Base-by-base conservation (phyloP, 2,888 invertebrate genomes). In the Crematogaster levior region DNA sequence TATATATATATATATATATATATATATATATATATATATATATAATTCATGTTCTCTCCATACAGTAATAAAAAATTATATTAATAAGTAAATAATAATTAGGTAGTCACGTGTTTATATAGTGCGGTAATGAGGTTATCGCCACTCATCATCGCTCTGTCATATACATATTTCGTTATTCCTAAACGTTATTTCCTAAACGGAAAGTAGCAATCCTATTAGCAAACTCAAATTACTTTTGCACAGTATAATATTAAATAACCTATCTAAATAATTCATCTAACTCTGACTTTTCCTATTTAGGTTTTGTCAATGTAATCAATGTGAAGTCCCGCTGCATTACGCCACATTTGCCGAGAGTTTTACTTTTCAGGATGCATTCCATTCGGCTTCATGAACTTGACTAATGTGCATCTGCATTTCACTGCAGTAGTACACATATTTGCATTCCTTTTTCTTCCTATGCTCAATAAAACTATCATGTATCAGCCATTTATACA, bases 331-430 rank as follows among this genome's bases (percentile, higher is more conserved):
- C 18, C 24, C 58, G 43, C 77, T 79, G 68, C 77, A 79, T 34
- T 68, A 56, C 68, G 56, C 56, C 68, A 58, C 56, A 37, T 34
- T 65, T 58, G 48, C 51, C 15, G 51, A 75, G 40, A 68, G 72
- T 86, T 89, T 85, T 66, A 81, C 46, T 79, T 77, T 66, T 75
- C 46, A 10, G 37, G 60, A 74, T 68, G 34, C 82, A 68, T 68
- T 68, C 30, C 61, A 84, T 82, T 85, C 68, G 84, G 43, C 63
- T 74, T 68, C 58, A 58, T 66, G 73, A 86, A 77, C 66, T 79
- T 83, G 83, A 87, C 83, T 58, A 77, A 87, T 83, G 72, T 40
- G 43, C 12, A 70, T 70, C 77, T 79, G 56, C 70, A 79, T 40
- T 24, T 56, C 43, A 70, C 70, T 56, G 53, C 70, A 56, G 77